These are phyloP conservation scores for Malurus leucopterus DNA, from an alignment of 2,797 vertebrate genomes.

Conservation along the genomic window DNA sequence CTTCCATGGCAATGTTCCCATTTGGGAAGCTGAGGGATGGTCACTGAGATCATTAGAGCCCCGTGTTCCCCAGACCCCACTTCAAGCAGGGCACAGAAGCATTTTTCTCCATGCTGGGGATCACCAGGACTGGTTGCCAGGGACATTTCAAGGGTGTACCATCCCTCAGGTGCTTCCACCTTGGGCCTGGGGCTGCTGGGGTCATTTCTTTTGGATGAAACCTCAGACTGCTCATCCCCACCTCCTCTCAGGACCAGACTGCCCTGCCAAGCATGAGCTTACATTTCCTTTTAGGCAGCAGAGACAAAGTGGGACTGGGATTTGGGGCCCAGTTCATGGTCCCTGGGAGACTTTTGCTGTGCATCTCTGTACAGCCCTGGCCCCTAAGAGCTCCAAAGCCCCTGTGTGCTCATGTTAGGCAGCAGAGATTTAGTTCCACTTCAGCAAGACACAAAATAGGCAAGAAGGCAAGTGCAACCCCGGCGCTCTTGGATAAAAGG, in stretches of 20 bases:
- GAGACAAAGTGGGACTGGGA: background rate
- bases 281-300: background rate
- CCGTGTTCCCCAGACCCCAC: background rate
- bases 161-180: background rate
- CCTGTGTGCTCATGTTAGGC: background rate
- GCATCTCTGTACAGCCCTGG: background rate
- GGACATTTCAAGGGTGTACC: background rate
- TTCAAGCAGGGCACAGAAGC: background rate
- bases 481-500: background rate
- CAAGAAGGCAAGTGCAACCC: background rate
- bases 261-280: background rate
- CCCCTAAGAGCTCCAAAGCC: background rate
- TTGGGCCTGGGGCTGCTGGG: background rate
- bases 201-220: background rate
- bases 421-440: conserved; percentile 8
- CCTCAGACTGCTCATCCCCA: background rate
- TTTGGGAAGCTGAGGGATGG: background rate
- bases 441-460: conserved; percentile 20
- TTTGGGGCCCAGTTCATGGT: background rate
- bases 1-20: background rate
- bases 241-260: background rate
- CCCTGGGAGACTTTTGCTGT: background rate
- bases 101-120: background rate
- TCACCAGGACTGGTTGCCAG: background rate
- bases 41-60: background rate